Evolutionary conservation across 1,140 invertebrate genomes (phyloP), one percentile per base, ranked within the genome.

Genomic region (Penaeus vannamei): DNA sequence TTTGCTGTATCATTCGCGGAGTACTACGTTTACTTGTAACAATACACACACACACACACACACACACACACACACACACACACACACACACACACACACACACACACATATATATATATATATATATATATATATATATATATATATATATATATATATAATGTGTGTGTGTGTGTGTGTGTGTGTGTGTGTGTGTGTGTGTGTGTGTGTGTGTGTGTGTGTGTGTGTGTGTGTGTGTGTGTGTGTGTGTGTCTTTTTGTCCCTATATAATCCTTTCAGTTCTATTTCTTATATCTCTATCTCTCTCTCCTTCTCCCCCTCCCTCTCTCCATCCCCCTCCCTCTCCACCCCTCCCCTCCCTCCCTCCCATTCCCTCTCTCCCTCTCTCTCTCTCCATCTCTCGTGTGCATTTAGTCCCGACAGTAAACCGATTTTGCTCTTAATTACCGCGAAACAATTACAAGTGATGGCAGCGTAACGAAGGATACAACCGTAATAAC

Each of bases 81-180:
- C 19, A 69, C 29, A 69, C 8, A 69, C 29, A 69, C 8, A 69
- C 29, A 69, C 29, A 69, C 29, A 69, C 29, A 69, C 29, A 69
- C 29, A 69, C 29, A 69, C 29, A 69, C 29, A 23, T 72, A 72
- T 72, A 72, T 72, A 72, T 76, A 76, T 76, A 76, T 76, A 76
- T 76, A 76, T 76, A 76, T 76, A 76, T 76, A 29, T 76, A 36
- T 76, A 3, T 72, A 36, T 76, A 36, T 76, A 36, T 23, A 36
- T 76, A 36, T 76, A 36, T 29, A 36, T 29, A 36, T 26, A 32
- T 76, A 19, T 8, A 76, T 76, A 76, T 29, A 12, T 76, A 29
- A 2, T 26, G 36, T 76, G n/a, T 76, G 5, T 76, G 19, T 76
- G 36, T 76, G 19, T 76, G 36, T n/a, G 26, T 76, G 32, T 23